phyloP scores from a whole-genome alignment of 2,113 vertebrate species.

The Cololabis saira region DNA sequence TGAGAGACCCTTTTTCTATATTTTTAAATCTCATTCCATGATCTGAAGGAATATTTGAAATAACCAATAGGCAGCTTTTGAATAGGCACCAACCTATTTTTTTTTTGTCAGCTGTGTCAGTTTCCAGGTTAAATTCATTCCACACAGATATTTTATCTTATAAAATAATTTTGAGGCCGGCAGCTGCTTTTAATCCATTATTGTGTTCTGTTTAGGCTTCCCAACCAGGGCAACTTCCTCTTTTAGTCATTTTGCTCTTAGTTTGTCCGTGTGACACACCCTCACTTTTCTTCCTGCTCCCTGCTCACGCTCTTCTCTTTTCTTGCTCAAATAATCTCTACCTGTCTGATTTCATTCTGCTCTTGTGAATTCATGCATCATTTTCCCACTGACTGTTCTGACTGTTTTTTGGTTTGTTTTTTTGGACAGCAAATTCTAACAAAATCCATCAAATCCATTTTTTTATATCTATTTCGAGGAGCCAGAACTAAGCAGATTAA shows the following conservation, averaged over 20 bases:
- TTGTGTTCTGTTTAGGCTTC: slow-evolving; percentile 2
- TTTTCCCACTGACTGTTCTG: slow-evolving; percentile 5
- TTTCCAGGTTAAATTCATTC: slow-evolving; percentile 56
- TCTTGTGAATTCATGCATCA: slow-evolving; percentile 5
- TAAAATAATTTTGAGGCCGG: slow-evolving; percentile 10
- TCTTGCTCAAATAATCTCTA: slow-evolving; percentile 40
- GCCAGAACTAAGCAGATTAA: slow-evolving; percentile 2
- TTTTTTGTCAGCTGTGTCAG: slow-evolving; percentile 38
- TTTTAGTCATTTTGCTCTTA: slow-evolving; percentile 14
- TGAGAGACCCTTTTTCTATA: slow-evolving; percentile 55
- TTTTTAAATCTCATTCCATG: slow-evolving; percentile 68
- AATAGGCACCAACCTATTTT: slow-evolving; percentile 50
- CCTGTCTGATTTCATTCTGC: slow-evolving; percentile 53
- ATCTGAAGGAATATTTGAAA: slow-evolving; percentile 65
- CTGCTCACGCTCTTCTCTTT: slow-evolving; percentile 2
- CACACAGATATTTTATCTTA: background rate
- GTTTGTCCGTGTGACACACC: slow-evolving; percentile 22
- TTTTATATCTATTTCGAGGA: slow-evolving; percentile 1
- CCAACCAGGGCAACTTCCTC: background rate
- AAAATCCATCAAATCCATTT: background rate
- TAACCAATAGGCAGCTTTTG: slow-evolving; percentile 58
- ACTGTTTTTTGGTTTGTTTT: background rate
- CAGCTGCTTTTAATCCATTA: slow-evolving; percentile 16
- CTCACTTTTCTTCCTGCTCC: slow-evolving; percentile 3
- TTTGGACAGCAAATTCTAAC: slow-evolving; percentile 16